These are phyloP conservation scores for Montipora sp. DNA, from an alignment of 64 coral and sea anemone species.

Conservation along the genomic window DNA sequence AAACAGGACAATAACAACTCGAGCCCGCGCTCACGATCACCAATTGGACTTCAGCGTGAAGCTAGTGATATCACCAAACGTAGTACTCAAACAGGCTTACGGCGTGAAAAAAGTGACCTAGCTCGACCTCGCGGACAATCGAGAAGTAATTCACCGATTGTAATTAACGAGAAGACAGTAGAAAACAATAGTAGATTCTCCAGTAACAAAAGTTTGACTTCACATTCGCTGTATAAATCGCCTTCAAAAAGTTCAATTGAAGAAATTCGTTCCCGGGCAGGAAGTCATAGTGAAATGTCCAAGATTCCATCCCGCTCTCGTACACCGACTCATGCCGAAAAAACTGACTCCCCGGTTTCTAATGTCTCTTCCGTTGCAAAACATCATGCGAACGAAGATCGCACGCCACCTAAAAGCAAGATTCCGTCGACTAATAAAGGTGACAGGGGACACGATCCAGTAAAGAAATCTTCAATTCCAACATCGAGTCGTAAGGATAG, in stretches of 20 bases:
- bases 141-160: constrained; percentile 24
- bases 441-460: constrained; percentile 33
- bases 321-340: constrained; percentile 1
- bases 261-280: not conserved
- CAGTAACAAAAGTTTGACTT: constrained; percentile 50
- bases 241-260: constrained; percentile 46
- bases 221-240: constrained; percentile 19
- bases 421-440: constrained; percentile 56
- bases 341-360: constrained; percentile 19
- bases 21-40: constrained; percentile 33
- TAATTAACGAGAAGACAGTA: not conserved
- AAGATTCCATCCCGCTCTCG: constrained; percentile 60
- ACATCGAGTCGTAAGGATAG: constrained; percentile 32
- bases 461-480: constrained; percentile 47
- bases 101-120: constrained; percentile 73
- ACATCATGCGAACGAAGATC: constrained; percentile 1
- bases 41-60: constrained; percentile 44
- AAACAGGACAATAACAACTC: constrained; percentile 47
- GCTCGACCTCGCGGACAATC: constrained; percentile 19
- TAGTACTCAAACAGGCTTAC: constrained; percentile 10
- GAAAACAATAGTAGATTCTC: not conserved
- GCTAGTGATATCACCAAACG: constrained; percentile 57
- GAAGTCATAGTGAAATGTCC: constrained; percentile 45
- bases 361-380: constrained; percentile 55
- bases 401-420: constrained; percentile 59